Evolutionary conservation across 2,113 vertebrate species (phyloP), one percentile per base, ranked within the genome.

Genomic region (Megaptera novaeangliae): DNA sequence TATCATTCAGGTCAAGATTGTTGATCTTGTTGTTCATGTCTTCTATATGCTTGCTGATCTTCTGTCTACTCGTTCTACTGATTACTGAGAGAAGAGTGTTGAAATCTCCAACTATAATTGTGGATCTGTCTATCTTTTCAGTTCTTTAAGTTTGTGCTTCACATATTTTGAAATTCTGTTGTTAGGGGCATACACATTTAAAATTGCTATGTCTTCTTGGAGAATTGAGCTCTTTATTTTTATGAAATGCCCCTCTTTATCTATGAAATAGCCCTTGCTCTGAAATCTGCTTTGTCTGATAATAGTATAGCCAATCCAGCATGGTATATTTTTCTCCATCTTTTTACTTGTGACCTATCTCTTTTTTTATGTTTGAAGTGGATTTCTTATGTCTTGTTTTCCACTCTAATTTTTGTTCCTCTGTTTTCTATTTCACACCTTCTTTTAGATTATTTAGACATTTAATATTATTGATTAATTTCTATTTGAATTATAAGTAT

Each of bases 151-250:
- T 88, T 95, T 90, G 68, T 59, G 25, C 81, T 84, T 89, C 72
- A 74, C 25, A 1, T 69, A 52, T 63, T 95, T 97, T 92, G 69
- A 64, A 61, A 83, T 69, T 84, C 63, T 94, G 14, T 94, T 94
- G 23, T 63, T 83, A 91, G 36, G 14, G 66, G 5, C 10, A 20
- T 82, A 44, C 25, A 29, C 3, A 31, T 78, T 91, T 93, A 85
- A 61, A 64, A 71, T 75, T 31, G 27, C 61, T 82, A 3, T 72
- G 7, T 84, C 57, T 92, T 93, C 72, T 84, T 80, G 34, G 27
- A 27, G 36, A 96, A 64, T 41, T 49, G 21, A 93, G 34, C 44
- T 39, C 18, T 81, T 94, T 46, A n/a, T 94, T 93, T 29, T 78
- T 49, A 72, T 66, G 63, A 94, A 93, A 78, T 59, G 12, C n/a